Conservation (phyloP, 2,888 invertebrate species). For the Torymus aiolomorphi region DNA sequence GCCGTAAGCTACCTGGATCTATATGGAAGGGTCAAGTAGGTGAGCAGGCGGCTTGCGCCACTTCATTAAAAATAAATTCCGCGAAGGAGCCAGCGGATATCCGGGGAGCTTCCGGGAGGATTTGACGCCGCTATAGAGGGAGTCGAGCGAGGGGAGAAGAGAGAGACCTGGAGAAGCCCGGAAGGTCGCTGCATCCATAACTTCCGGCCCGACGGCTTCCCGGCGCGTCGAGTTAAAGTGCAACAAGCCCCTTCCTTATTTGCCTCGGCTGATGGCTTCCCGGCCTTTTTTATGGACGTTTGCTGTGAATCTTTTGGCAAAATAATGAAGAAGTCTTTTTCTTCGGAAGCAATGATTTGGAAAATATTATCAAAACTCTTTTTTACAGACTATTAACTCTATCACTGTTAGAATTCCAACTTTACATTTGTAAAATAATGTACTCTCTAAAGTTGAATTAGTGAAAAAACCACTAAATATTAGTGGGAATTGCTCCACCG, state of each 20-base stretch:
- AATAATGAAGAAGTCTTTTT: no score
- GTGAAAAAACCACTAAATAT: no score
- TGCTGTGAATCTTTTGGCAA: no score
- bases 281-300: no score
- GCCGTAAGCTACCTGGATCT: neutral
- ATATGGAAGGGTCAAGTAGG: constrained; percentile 26
- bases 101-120: constrained; percentile 75
- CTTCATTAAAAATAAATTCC: constrained; percentile 79
- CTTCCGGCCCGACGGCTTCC: constrained; percentile 56
- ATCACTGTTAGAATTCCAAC: no score
- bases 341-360: no score
- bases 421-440: no score
- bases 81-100: constrained; percentile 76
- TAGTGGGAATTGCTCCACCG: no score
- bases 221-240: constrained; percentile 8
- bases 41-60: constrained; percentile 67
- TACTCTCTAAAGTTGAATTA: no score
- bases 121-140: constrained; percentile 68
- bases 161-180: neutral
- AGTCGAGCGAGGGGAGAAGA: constrained; percentile 20
- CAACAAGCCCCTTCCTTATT: constrained; percentile 47
- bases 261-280: neutral
- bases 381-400: no score
- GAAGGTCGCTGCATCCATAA: constrained; percentile 65
- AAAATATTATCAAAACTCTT: no score